Conservation (phyloP, 2,888 invertebrate species). For the Panopea generosa region DNA sequence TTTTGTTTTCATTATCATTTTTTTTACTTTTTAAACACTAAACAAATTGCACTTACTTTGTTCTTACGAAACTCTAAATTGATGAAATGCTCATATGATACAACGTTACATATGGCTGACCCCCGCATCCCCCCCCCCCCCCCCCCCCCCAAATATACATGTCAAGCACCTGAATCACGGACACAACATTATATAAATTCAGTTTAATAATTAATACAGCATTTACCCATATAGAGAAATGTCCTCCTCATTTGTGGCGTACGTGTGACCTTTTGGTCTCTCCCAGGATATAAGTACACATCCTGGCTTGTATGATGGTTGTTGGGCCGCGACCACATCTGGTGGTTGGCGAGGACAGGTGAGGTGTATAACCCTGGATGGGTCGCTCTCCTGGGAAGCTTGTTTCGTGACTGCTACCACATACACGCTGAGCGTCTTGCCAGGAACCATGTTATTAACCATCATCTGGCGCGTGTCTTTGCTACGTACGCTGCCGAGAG, state of each 20-base stretch:
- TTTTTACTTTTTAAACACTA: no score
- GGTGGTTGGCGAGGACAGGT: conserved; percentile 82
- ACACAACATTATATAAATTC: no score
- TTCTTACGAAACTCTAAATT: no score
- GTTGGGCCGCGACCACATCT: conserved; percentile 78
- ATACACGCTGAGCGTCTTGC: conserved; percentile 80
- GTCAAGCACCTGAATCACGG: no score
- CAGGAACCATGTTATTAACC: conserved; percentile 83
- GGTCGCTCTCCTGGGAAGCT: conserved; percentile 79
- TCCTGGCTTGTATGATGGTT: conserved; percentile 83
- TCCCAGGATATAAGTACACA: conserved; percentile 84
- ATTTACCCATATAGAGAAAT: conserved; percentile 81
- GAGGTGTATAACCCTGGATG: conserved; percentile 78
- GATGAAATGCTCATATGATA: no score
- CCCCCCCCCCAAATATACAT: no score
- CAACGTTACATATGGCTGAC: no score
- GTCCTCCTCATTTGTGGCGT: conserved; percentile 77
- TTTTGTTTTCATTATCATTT: no score
- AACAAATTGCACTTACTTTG: no score
- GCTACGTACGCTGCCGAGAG: conserved; percentile 77
- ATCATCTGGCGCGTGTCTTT: conserved; percentile 78
- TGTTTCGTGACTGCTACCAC: conserved; percentile 81
- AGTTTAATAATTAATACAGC: no score
- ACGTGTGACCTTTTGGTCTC: conserved; percentile 73
- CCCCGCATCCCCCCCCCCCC: no score